Evolutionary conservation across 1,140 invertebrate species (phyloP), one percentile per base, ranked within the genome.

Genomic region (Drosophila navojoa): DNA sequence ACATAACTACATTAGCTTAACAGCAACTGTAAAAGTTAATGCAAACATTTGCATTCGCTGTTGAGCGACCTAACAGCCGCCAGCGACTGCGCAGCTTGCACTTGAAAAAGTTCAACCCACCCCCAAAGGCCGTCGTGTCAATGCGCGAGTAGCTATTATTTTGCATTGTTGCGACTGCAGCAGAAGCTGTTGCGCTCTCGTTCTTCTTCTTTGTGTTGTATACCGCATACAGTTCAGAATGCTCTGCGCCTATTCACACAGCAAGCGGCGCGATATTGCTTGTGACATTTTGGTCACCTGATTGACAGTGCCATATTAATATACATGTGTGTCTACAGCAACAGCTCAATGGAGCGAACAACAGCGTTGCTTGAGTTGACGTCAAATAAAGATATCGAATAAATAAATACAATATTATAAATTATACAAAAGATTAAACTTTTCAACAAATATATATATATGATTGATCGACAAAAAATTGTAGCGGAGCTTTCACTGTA

Each of bases 91-190:
- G 61, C 59, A 63, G 67, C 63, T 66, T 81, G 80, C 76, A 82
- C 84, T 89, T 89, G 79, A 84, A 61, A 54, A 89, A 89, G 84
- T 89, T 77, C 74, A 87, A 54, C 58, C 42, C 77, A 55, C 73
- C 49, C 63, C 68, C 61, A 73, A 72, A 57, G 47, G 52, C n/a
- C 66, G 32, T 22, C 22, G 42, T 71, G 67, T 70, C 71, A 85
- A 78, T 80, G 81, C 62, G 76, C 76, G 57, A 27, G 40, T 54
- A 49, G 63, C 69, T 76, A 72, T 61, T 71, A 45, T 71, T 62
- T 15, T 55, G 15, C 42, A 44, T 64, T 47, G 52, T 57, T 52
- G 54, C 49, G 52, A 44, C 9, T 40, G 62, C 27, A 22, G 45
- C 16, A 40, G 53, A 25, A 44, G 55, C 61, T 67, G 60, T 57